Conservation (phyloP, 2,113 vertebrate genomes). For the Rhineura floridana region DNA sequence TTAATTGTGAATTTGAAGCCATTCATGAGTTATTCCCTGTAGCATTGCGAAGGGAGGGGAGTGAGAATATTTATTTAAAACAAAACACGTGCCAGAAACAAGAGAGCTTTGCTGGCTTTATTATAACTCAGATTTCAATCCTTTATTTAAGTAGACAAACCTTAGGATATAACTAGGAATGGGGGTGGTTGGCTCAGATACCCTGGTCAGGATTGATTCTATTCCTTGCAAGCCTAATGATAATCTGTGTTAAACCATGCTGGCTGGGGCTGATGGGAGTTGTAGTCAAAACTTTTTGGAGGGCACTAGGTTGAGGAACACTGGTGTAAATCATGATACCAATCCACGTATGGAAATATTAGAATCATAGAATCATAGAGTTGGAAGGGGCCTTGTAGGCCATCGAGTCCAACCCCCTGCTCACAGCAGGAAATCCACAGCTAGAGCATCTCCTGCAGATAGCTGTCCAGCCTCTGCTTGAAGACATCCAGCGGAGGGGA, state of each 20-base stretch:
- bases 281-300: too few species aligned
- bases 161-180: background rate
- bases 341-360: background rate
- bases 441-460: too few species aligned
- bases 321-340: background rate
- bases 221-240: background rate
- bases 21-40: slow-evolving; percentile 2
- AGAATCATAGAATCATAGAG: too few species aligned
- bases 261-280: background rate
- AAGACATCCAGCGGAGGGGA: too few species aligned
- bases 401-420: too few species aligned
- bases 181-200: background rate
- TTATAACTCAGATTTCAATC: background rate
- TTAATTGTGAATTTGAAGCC: slow-evolving; percentile 8
- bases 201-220: background rate
- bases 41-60: background rate
- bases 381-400: too few species aligned
- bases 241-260: background rate
- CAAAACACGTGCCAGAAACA: background rate
- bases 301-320: too few species aligned
- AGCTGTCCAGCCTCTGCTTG: too few species aligned
- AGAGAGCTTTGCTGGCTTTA: background rate
- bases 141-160: background rate
- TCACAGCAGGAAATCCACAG: too few species aligned
- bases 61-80: background rate